Conservation (phyloP, 2,888 invertebrate genomes). For the Drosophila kuntzei region DNA sequence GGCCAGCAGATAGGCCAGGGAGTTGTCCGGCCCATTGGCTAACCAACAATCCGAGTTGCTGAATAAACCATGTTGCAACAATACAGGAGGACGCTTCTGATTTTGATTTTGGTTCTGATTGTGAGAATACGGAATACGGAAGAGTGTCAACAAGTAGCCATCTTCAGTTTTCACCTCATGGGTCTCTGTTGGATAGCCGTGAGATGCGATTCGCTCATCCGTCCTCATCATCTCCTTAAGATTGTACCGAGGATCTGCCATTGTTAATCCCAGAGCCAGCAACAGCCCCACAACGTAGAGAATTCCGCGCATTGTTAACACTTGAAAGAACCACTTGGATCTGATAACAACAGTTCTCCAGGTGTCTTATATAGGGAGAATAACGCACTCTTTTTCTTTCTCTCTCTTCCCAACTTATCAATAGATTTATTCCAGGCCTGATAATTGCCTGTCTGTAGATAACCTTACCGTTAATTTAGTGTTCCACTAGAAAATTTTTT, state of each 20-base stretch:
- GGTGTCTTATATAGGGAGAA: conserved; percentile 38
- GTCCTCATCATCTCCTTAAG: conserved; percentile 49
- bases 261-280: conserved; percentile 25
- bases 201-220: conserved; percentile 82
- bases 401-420: conserved; percentile 27
- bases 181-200: conserved; percentile 88
- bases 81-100: conserved; percentile 72
- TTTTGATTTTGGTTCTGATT: conserved; percentile 74
- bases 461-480: conserved; percentile 22
- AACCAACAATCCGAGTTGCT: conserved; percentile 83
- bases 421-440: conserved; percentile 46
- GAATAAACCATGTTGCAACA: conserved; percentile 87
- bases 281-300: conserved; percentile 17
- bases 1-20: conserved; percentile 80
- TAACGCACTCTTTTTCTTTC: background rate
- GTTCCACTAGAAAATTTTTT: background rate
- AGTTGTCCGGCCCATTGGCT: conserved; percentile 72
- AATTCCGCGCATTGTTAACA: conserved; percentile 41
- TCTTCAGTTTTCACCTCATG: conserved; percentile 86
- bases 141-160: conserved; percentile 81
- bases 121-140: conserved; percentile 82
- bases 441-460: conserved; percentile 26
- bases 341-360: conserved; percentile 6
- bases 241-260: conserved; percentile 19
- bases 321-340: conserved; percentile 10